Evolutionary conservation across 2,888 invertebrate genomes (phyloP).

Genomic region (Nesidiocoris tenuis): DNA sequence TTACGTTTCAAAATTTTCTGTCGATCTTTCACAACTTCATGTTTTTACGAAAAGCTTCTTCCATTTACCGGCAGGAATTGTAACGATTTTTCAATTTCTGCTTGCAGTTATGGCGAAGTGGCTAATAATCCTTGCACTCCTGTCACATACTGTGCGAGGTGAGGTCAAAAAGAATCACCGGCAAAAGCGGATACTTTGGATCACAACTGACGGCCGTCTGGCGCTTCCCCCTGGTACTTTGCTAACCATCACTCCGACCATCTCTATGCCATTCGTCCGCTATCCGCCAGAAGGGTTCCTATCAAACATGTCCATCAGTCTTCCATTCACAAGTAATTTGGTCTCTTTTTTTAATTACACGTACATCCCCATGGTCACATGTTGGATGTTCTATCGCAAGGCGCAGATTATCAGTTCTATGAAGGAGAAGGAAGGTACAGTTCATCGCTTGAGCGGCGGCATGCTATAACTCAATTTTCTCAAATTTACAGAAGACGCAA

Average conservation of each 20-base stretch:
- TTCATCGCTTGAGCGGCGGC: no score
- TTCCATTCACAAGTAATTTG: conserved; percentile 83
- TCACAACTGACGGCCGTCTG: conserved; percentile 79
- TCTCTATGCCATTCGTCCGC: conserved; percentile 78
- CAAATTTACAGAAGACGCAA: no score
- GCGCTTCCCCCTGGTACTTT: conserved; percentile 81
- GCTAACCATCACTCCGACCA: conserved; percentile 74
- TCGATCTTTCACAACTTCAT: no score
- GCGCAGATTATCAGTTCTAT: no score
- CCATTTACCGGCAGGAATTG: no score
- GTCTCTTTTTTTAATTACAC: not conserved
- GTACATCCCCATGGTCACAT: not conserved
- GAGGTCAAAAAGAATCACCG: conserved; percentile 59
- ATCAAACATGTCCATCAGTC: conserved; percentile 78
- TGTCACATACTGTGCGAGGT: conserved; percentile 5
- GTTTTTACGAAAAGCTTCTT: no score
- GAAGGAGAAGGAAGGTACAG: no score
- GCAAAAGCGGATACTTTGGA: conserved; percentile 80
- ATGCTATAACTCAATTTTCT: no score
- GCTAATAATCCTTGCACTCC: conserved; percentile 38
- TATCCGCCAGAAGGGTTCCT: conserved; percentile 83
- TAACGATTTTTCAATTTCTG: not conserved
- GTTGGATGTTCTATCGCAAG: no score
- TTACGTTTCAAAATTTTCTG: no score
- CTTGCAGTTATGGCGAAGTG: conserved; percentile 45